Percentiles rank a stretch among this genome's conserved stretches.
phyloP scores from a whole-genome alignment of 2,113 vertebrate species.

The Heterotis niloticus region DNA sequence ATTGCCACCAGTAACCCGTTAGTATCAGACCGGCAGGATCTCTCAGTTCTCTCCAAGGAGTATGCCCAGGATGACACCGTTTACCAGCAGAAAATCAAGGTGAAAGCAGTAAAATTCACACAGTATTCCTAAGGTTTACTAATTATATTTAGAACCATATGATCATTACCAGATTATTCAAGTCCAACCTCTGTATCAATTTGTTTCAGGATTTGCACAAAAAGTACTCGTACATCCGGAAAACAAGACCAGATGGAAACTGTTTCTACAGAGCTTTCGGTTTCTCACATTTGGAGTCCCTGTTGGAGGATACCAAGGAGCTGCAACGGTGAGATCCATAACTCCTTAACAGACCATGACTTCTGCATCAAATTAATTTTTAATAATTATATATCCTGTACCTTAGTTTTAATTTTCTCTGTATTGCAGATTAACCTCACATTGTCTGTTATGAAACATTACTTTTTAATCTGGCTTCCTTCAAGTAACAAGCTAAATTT shows the following conservation, averaged over 20 bases:
- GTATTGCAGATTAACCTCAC: too few species aligned
- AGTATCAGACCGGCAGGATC: constrained; percentile 82
- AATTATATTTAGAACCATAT: neutral
- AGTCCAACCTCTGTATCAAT: neutral
- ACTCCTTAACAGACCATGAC: neutral
- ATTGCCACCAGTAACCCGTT: constrained; percentile 86
- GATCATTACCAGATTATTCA: neutral
- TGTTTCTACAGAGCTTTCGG: constrained; percentile 92
- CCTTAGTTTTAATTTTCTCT: neutral
- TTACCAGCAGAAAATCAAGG: constrained; percentile 93
- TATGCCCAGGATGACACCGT: constrained; percentile 82
- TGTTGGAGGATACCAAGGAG: constrained; percentile 84
- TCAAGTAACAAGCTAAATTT: too few species aligned
- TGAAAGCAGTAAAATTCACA: constrained; percentile 37
- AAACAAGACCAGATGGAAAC: constrained; percentile 88
- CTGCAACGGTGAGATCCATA: constrained; percentile 68
- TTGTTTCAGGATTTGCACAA: constrained; percentile 77
- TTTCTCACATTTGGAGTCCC: constrained; percentile 85
- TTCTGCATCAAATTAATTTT: neutral
- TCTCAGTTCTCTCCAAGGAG: constrained; percentile 78
- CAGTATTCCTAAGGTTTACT: neutral
- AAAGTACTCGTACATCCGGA: constrained; percentile 84
- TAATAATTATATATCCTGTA: neutral
- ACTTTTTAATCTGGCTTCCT: too few species aligned
- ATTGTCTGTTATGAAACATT: too few species aligned